phyloP scores from a whole-genome alignment of 2,888 invertebrate species.

The Platycnemis pennipes region DNA sequence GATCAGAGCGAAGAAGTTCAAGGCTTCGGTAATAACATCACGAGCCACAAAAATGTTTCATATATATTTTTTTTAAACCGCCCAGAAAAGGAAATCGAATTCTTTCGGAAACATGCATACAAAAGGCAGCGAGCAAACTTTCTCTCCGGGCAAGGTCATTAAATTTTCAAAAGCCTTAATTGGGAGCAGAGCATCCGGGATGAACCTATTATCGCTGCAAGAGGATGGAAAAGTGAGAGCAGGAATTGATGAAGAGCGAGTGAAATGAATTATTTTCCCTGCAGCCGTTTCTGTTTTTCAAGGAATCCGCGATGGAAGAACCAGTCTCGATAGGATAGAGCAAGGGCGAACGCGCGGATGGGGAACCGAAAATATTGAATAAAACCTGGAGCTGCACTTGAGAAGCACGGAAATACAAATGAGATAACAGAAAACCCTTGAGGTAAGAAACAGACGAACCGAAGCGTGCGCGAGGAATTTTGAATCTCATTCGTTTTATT shows the following conservation, averaged over 20 bases:
- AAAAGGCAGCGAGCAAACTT: background rate
- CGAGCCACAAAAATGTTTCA: background rate
- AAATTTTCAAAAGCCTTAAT: constrained; percentile 28
- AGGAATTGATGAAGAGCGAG: background rate
- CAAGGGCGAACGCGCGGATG: too few relatives aligned
- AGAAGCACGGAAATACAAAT: too few relatives aligned
- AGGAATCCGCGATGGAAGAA: background rate
- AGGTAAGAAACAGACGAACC: too few relatives aligned
- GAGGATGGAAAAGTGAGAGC: background rate
- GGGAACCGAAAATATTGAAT: too few relatives aligned
- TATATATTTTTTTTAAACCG: background rate
- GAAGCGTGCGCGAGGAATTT: too few relatives aligned
- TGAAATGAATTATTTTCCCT: background rate
- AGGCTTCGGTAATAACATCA: background rate
- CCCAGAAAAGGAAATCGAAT: constrained; percentile 22
- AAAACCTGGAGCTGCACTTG: too few relatives aligned
- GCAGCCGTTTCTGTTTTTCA: background rate
- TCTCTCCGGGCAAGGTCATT: background rate
- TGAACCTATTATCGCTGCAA: background rate
- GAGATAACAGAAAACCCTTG: too few relatives aligned
- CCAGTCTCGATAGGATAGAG: background rate
- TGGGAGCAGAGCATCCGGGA: constrained; percentile 11
- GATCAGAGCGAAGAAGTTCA: background rate
- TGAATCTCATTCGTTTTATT: too few relatives aligned
- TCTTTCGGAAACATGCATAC: constrained; percentile 8